A percentile compares a stretch with the other conserved stretches of the same genome.
Evolutionary conservation across 2,113 vertebrate genomes (phyloP).

Genomic region (Astur gentilis): DNA sequence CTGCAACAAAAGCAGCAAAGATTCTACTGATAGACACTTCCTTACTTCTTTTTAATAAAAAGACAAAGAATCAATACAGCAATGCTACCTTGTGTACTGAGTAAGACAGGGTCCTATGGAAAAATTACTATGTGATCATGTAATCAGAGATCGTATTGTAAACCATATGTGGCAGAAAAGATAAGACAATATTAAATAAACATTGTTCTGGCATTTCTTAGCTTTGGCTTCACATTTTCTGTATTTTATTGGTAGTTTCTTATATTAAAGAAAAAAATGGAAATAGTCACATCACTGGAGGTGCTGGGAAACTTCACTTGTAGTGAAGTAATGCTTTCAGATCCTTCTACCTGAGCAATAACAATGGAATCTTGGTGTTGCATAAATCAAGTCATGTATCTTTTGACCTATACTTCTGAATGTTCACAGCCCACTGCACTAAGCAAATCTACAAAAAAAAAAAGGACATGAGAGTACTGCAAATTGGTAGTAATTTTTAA

Average conservation of each 20-base stretch:
- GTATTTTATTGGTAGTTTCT: rapidly evolving
- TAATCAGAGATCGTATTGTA: background rate
- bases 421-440: background rate
- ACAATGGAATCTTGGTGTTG: background rate
- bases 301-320: background rate
- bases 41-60: background rate
- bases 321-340: background rate
- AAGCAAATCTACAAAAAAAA: background rate
- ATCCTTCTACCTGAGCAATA: background rate
- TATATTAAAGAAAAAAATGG: background rate
- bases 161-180: background rate
- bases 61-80: background rate
- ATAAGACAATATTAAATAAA: background rate
- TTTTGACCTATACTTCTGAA: background rate
- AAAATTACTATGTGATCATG: background rate
- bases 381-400: background rate
- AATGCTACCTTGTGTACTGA: rapidly evolving
- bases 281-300: background rate
- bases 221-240: background rate
- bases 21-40: background rate
- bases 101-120: background rate
- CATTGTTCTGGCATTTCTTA: background rate
- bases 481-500: background rate
- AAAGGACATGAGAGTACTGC: background rate
- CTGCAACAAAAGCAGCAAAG: background rate